Evolutionary conservation across 2,113 vertebrate species (phyloP), one percentile per base, ranked within the genome.

Genomic region (Phyllostomus hastatus): DNA sequence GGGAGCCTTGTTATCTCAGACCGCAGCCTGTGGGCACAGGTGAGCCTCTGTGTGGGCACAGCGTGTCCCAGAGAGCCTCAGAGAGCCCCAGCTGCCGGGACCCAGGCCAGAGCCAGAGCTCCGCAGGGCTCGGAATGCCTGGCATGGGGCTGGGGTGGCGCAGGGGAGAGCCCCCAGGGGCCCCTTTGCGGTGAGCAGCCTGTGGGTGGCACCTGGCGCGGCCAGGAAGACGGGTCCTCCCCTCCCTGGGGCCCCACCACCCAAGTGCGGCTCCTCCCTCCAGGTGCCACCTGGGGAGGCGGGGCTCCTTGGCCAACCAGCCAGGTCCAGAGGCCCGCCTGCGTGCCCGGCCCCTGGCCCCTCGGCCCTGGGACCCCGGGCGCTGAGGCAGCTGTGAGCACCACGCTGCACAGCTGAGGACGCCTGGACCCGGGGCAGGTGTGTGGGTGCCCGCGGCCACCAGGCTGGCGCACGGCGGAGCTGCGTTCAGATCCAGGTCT

Each of bases 121-220:
- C 43, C 46, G 19, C 59, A 15, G 66, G 81, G 73, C 75, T 78
- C 79, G 73, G 69, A 80, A 43, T 2, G 6, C 54, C 72, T 14
- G 67, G 73, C 0, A 6, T 7, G 38, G 78, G 80, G 88, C 88
- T 76, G 84, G 43, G 95, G 88, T 81, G 86, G 91, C 0, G 2
- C 82, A 48, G 86, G 70, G 92, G 82, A 91, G 90, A 67, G 78
- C 80, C 89, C 92, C 94, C 2, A 15, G 31, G 91, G 95, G 92
- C 95, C 54, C 80, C 85, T 96, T 52, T 97, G 97, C 0, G 91
- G 97, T 94, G 54, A 97, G 92, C 97, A 95, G 93, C 88, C 90
- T 33, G 96, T 97, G 97, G 97, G 97, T 96, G 97, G 95, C 92
- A 84, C 97, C 95, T 95, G 97, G 97, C 92, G 31, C 50, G 3